Conservation (phyloP, 2,888 invertebrate species). For the Hesperia comma region DNA sequence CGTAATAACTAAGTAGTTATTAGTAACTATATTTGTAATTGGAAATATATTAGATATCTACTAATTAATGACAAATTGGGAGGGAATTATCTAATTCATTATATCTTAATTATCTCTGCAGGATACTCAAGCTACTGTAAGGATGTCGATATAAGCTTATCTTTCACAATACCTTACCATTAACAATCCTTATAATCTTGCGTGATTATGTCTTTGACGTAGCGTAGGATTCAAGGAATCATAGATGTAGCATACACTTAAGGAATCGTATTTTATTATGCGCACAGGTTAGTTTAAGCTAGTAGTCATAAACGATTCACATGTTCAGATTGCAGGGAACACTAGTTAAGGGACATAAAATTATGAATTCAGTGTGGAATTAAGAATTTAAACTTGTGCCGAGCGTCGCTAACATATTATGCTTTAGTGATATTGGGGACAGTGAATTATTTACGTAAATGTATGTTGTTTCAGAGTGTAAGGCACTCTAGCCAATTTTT, state of each 20-base stretch:
- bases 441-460: neutral
- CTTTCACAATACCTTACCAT: neutral
- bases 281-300: conserved; percentile 11
- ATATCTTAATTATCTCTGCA: too few species aligned
- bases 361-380: conserved; percentile 10
- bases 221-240: neutral
- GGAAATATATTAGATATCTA: too few species aligned
- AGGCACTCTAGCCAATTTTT: too few species aligned
- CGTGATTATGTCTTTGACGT: conserved; percentile 12
- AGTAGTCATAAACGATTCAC: conserved; percentile 8
- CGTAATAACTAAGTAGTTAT: too few species aligned
- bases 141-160: neutral
- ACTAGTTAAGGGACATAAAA: conserved; percentile 2
- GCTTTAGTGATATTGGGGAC: neutral
- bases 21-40: too few species aligned
- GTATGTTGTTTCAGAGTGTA: too few species aligned
- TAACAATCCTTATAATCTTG: conserved; percentile 7
- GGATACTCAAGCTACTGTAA: too few species aligned
- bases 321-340: conserved; percentile 8
- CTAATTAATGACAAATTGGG: too few species aligned
- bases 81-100: too few species aligned
- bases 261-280: conserved; percentile 8
- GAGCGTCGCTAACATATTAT: neutral
- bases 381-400: neutral
- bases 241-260: too few species aligned